These are phyloP conservation scores for Ursus arctos DNA, from an alignment of 2,113 vertebrate genomes.

Conservation along the genomic window DNA sequence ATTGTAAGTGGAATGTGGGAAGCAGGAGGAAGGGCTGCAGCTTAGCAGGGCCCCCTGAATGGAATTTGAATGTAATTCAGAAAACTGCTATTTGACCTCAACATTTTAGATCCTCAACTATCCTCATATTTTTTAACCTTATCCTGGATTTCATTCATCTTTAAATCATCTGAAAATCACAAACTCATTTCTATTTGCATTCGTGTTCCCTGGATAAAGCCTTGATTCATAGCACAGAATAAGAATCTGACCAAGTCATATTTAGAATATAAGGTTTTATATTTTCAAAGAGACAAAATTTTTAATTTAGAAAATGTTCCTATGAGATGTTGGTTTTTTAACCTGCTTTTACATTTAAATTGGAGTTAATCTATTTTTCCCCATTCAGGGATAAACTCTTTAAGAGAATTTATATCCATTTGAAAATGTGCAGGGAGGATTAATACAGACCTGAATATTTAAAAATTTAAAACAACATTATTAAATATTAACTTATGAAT, in stretches of 20 bases:
- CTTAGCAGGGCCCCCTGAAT: neutral
- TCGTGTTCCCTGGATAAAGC: slow-evolving; percentile 41
- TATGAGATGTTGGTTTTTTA: neutral
- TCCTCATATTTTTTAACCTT: slow-evolving; percentile 31
- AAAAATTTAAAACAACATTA: neutral
- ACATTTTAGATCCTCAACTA: slow-evolving; percentile 36
- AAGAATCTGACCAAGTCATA: slow-evolving; percentile 56
- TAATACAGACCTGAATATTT: neutral
- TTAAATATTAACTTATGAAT: slow-evolving; percentile 6
- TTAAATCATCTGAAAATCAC: slow-evolving; percentile 49
- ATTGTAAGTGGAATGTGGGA: slow-evolving; percentile 64
- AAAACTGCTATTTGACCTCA: slow-evolving; percentile 51
- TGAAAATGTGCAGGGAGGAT: neutral
- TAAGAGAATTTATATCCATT: slow-evolving; percentile 31
- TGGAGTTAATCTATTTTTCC: slow-evolving; percentile 17
- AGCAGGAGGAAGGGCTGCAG: neutral
- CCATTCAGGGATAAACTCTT: neutral
- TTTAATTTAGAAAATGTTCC: slow-evolving; percentile 48
- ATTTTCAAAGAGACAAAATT: slow-evolving; percentile 26
- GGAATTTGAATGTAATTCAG: slow-evolving; percentile 11
- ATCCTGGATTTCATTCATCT: slow-evolving; percentile 50
- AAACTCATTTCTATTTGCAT: slow-evolving; percentile 47
- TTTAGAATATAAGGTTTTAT: slow-evolving; percentile 50
- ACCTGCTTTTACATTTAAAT: neutral
- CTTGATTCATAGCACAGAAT: slow-evolving; percentile 23